Percentiles rank a stretch among this genome's conserved stretches.
These are phyloP conservation scores for Tholera decimalis DNA, from an alignment of 2,888 invertebrate species.

Conservation along the genomic window DNA sequence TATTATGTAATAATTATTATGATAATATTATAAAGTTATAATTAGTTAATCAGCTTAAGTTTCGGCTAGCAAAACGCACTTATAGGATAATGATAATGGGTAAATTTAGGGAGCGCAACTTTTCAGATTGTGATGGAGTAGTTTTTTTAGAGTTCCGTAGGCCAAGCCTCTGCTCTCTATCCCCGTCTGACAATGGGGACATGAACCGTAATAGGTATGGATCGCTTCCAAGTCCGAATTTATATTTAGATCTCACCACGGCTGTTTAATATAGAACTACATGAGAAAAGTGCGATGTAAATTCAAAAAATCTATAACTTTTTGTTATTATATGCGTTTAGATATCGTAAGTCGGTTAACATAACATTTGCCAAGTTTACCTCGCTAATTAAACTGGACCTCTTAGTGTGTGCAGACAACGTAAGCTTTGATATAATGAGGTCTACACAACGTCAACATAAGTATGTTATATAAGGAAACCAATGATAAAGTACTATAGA, in stretches of 20 bases:
- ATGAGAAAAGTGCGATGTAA: no score
- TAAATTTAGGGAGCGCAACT: not conserved
- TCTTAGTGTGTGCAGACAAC: not conserved
- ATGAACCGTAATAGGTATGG: no score
- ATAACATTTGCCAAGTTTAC: not conserved
- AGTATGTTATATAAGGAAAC: not conserved
- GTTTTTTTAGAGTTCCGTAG: no score
- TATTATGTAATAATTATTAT: slow-evolving; percentile 8
- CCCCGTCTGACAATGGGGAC: no score
- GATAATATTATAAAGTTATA: slow-evolving; percentile 25
- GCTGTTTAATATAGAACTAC: no score
- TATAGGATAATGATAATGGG: not conserved
- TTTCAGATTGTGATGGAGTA: no score
- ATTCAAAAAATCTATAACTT: no score
- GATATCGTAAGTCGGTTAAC: no score
- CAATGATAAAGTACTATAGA: not conserved
- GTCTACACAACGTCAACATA: not conserved
- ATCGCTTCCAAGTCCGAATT: no score
- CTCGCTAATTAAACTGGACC: not conserved
- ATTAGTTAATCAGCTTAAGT: slow-evolving; percentile 6
- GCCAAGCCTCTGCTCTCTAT: no score
- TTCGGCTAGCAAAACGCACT: slow-evolving; percentile 1
- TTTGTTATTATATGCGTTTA: no score
- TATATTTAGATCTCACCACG: no score
- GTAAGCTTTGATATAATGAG: not conserved